Percentiles rank a stretch among this genome's conserved stretches.
Evolutionary conservation across 2,888 invertebrate genomes (phyloP).

Genomic region (Nemurella pictetii): DNA sequence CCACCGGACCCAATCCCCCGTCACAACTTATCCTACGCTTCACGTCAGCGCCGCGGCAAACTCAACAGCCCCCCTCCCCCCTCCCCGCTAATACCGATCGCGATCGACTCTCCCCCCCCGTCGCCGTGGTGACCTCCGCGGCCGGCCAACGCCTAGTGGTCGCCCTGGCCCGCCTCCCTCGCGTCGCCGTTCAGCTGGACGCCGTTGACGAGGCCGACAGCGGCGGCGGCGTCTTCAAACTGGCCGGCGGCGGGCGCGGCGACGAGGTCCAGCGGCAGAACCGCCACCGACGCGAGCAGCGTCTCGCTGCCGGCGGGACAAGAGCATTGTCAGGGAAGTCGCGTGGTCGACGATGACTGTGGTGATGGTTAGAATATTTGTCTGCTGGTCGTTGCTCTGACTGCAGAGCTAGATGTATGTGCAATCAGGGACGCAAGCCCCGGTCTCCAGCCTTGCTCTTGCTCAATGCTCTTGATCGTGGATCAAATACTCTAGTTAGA

Average conservation of each 20-base stretch:
- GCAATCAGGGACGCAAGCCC: too few species aligned
- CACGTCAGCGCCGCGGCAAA: too few species aligned
- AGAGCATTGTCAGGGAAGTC: background rate
- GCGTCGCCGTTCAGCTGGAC: background rate
- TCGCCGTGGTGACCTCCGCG: background rate
- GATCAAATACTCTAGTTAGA: too few species aligned
- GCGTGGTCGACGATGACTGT: too few species aligned
- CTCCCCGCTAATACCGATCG: background rate
- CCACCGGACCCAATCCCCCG: too few species aligned
- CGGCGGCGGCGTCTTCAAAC: background rate
- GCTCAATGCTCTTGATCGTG: too few species aligned
- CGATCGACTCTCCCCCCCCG: background rate
- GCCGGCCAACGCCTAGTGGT: background rate
- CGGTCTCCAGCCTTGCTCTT: too few species aligned
- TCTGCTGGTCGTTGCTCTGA: too few species aligned
- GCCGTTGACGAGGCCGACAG: background rate
- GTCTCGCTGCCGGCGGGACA: background rate
- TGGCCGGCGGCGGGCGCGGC: background rate
- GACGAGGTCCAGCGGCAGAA: background rate
- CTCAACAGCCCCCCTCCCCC: background rate
- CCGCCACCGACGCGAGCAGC: background rate
- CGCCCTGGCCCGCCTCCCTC: background rate
- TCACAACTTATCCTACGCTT: too few species aligned
- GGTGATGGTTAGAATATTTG: too few species aligned
- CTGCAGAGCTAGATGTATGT: too few species aligned